Evolutionary conservation across 2,113 vertebrate genomes (phyloP), one percentile per base, ranked within the genome.

Genomic region (Cyprinus carpio): DNA sequence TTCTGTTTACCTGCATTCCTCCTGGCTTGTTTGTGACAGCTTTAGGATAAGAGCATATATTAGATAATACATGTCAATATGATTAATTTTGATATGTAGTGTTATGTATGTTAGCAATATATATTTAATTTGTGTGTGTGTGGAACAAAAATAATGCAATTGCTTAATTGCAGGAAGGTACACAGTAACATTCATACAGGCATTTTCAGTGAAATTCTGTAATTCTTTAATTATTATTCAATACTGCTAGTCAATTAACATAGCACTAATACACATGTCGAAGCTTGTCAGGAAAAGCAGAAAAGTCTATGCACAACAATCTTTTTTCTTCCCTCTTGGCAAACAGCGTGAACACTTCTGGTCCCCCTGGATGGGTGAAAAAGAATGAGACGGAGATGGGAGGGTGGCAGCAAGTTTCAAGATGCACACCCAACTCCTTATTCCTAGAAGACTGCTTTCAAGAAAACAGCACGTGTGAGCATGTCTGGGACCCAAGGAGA

Each of bases 401-500:
- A 29, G 34, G 27, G 85, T 37, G 71, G 11, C 31, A 74, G 67
- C 16, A 75, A 78, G 88, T 56, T 78, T 78, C 46, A 83, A 13
- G 11, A 82, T 85, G 80, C 62, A 25, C 72, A 82, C 83, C 75
- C 82, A 75, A 40, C 74, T 75, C 29, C 54, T 85, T 75, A 78
- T 85, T 85, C 79, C 74, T 87, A 56, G 79, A 85, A 77, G 78
- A 87, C 64, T 40, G 60, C 62, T 82, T 79, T 85, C 71, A 13
- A 85, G 86, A 84, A 85, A 87, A 81, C 78, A 77, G 81, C 27
- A 0, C 77, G 60, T 77, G 51, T 77, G 82, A 84, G 58, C 76
- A n/a, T 80, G 79, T 71, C 83, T 46, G 37, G 72, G 83, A 85
- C 40, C 74, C 7, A n/a, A 75, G 25, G 16, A 84, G 82, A 76